Evolutionary conservation across 37 sponge, comb jelly and placozoan species (phyloP).

Genomic region (Mnemiopsis leidyi): DNA sequence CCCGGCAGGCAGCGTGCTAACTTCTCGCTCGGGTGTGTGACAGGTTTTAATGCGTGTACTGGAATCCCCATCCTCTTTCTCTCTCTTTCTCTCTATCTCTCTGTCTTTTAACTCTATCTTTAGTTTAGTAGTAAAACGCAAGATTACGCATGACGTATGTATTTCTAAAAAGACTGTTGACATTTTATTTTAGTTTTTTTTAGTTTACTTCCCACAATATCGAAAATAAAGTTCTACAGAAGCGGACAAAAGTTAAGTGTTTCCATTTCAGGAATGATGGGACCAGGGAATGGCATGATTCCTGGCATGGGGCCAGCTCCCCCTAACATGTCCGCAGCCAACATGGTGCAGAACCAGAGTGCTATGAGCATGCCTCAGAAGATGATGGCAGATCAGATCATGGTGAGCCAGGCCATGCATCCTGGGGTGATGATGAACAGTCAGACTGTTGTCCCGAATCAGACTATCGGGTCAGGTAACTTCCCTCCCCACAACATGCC

Average conservation of each 20-base stretch:
- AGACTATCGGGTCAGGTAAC: conserved; percentile 6
- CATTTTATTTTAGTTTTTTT: no score
- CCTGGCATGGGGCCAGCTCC: conserved; percentile 53
- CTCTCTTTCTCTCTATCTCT: no score
- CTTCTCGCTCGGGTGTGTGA: neutral
- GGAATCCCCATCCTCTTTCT: neutral
- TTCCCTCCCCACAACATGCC: conserved; percentile 7
- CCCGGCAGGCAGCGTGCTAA: neutral
- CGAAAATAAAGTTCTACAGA: no score
- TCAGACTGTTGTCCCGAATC: neutral
- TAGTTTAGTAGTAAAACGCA: no score
- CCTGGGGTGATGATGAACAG: conserved; percentile 21
- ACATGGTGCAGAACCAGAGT: conserved; percentile 29
- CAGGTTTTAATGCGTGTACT: no score
- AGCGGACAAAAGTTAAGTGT: no score
- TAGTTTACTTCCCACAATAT: no score
- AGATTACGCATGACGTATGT: no score
- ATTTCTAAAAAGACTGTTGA: no score
- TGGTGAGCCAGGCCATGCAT: conserved; percentile 37
- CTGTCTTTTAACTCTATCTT: no score
- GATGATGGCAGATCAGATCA: conserved; percentile 34
- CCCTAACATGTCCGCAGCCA: conserved; percentile 52
- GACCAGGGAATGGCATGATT: conserved; percentile 3
- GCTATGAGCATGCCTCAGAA: conserved; percentile 41
- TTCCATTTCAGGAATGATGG: conserved; percentile 3